Conservation (phyloP, 2,888 invertebrate species). For the Bombyx huttoni region DNA sequence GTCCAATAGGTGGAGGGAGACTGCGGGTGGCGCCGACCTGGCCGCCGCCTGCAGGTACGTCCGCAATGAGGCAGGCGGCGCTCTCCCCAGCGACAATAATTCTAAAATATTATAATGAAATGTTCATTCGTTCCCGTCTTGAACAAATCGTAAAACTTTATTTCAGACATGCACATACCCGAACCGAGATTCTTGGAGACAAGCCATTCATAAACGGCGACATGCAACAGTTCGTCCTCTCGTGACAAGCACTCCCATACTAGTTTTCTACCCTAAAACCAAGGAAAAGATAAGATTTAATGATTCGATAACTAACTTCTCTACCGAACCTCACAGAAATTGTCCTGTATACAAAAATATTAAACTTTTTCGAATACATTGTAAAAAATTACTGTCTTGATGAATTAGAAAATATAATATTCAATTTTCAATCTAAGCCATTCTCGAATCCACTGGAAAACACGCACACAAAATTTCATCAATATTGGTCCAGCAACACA, state of each 20-base stretch:
- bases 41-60: conserved; percentile 78
- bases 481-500: too few species aligned
- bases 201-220: conserved; percentile 94
- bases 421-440: too few species aligned
- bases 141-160: not conserved
- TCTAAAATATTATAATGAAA: conserved; percentile 44
- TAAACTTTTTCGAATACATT: too few species aligned
- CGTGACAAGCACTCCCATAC: conserved; percentile 78
- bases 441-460: too few species aligned
- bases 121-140: not conserved
- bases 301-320: not conserved
- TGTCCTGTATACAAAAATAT: too few species aligned
- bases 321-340: too few species aligned
- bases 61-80: conserved; percentile 81
- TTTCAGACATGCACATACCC: conserved; percentile 23
- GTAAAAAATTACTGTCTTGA: too few species aligned
- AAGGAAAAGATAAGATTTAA: not conserved
- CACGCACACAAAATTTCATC: too few species aligned
- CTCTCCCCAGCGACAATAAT: conserved; percentile 73
- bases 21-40: conserved; percentile 68
- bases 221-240: conserved; percentile 91
- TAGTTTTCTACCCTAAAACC: conserved; percentile 61
- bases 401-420: too few species aligned
- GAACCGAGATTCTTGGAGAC: conserved; percentile 80
- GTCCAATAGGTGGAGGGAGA: conserved; percentile 78